Conservation (phyloP, 2,888 invertebrate species). For the Adineta ricciae region DNA sequence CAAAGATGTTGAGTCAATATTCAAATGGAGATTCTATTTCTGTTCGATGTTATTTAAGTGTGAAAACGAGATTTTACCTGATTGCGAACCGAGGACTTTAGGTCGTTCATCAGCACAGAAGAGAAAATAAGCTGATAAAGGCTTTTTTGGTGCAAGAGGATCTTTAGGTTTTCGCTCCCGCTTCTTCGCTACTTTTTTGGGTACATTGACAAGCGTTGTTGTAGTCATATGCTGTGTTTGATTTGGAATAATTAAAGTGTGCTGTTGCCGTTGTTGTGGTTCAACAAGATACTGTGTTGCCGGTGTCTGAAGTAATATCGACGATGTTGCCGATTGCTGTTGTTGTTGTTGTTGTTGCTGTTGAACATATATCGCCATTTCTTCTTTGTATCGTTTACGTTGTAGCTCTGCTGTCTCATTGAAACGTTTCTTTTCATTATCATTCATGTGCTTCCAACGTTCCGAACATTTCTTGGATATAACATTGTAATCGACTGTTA, state of each 20-base stretch:
- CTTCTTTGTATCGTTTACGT: constrained; percentile 12
- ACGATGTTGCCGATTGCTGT: not conserved
- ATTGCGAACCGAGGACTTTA: not conserved
- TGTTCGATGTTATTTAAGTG: not conserved
- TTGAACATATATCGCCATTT: not conserved
- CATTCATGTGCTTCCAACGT: not conserved
- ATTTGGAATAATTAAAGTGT: not conserved
- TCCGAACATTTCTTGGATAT: not conserved
- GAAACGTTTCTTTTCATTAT: not conserved
- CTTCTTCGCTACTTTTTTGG: not conserved
- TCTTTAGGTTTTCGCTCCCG: not conserved
- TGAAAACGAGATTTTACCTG: not conserved
- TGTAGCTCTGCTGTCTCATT: constrained; percentile 16
- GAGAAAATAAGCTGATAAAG: constrained; percentile 5
- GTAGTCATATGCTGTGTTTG: not conserved
- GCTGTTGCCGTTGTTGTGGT: not conserved
- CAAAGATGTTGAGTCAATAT: no score
- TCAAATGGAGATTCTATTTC: no score
- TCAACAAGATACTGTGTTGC: constrained; percentile 1
- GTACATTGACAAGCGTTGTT: not conserved
- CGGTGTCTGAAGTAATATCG: not conserved
- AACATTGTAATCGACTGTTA: constrained; percentile 10
- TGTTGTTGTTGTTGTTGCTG: not conserved
- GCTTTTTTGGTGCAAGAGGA: constrained; percentile 13
- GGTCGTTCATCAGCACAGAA: constrained; percentile 19